Conservation (phyloP, 2,113 vertebrate genomes). For the Herpailurus yagouaroundi region DNA sequence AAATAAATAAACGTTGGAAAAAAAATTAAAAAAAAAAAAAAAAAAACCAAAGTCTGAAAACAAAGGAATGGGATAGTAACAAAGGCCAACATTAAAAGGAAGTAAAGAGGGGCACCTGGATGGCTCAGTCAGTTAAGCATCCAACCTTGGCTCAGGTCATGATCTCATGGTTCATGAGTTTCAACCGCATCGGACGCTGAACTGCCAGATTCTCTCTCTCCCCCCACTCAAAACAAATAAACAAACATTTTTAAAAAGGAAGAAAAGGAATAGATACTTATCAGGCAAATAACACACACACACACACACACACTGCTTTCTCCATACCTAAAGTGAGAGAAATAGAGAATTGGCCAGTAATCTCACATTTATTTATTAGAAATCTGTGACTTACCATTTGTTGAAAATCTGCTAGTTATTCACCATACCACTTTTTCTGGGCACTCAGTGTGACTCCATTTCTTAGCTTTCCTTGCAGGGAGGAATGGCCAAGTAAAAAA, state of each 20-base stretch:
- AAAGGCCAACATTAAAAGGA: neutral
- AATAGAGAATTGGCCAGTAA: neutral
- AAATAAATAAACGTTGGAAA: too few species aligned
- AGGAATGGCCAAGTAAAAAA: neutral
- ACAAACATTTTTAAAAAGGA: neutral
- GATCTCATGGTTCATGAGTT: neutral
- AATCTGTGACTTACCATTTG: neutral
- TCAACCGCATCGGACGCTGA: rapidly evolving
- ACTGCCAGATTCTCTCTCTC: neutral
- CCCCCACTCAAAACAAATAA: neutral
- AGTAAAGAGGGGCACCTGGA: neutral
- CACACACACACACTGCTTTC: neutral
- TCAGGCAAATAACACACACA: neutral
- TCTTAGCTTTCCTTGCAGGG: neutral
- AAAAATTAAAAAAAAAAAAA: too few species aligned
- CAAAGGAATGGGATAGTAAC: neutral
- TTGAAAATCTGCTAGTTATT: neutral
- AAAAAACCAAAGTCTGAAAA: too few species aligned
- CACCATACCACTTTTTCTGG: neutral
- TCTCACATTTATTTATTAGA: neutral
- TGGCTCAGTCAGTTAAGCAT: neutral
- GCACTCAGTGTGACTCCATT: neutral
- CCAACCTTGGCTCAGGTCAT: neutral
- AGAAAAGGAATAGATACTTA: neutral
- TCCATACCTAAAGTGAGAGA: neutral